A percentile compares a stretch with the other conserved stretches of the same genome.
Conservation (phyloP, 1,140 invertebrate species). For the Tachypleus tridentatus region DNA sequence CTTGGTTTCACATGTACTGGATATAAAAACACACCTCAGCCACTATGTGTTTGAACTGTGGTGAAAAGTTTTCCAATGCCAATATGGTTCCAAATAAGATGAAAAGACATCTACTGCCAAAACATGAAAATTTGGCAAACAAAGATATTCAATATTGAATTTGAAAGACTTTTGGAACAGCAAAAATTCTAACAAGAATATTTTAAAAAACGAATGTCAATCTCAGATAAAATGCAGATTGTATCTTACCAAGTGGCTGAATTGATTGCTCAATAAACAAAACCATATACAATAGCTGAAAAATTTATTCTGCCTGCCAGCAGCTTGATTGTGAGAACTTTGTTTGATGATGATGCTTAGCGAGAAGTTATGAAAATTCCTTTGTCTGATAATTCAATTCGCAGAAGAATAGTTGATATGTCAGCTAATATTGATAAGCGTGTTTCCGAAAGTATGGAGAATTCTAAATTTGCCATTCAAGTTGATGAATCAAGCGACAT, state of each 20-base stretch:
- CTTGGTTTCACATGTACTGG: no score
- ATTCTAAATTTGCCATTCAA: slow-evolving; percentile 17
- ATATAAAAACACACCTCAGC: slow-evolving; percentile 26
- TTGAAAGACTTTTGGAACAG: not conserved
- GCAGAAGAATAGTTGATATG: slow-evolving; percentile 12
- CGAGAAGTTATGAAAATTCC: slow-evolving; percentile 6
- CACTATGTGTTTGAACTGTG: slow-evolving; percentile 21
- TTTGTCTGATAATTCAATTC: slow-evolving; percentile 10
- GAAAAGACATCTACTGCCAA: not conserved
- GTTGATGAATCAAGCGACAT: slow-evolving; percentile 17
- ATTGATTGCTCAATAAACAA: slow-evolving; percentile 13
- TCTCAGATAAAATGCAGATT: slow-evolving; percentile 1
- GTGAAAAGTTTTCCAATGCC: slow-evolving; percentile 3
- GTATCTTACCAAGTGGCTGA: slow-evolving; percentile 8
- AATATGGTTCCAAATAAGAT: slow-evolving; percentile 6
- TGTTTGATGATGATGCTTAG: slow-evolving; percentile 8
- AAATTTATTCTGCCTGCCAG: slow-evolving; percentile 8
- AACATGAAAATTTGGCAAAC: not conserved
- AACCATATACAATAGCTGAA: slow-evolving; percentile 10
- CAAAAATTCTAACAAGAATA: not conserved
- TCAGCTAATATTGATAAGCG: slow-evolving; percentile 10
- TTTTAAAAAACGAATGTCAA: slow-evolving; percentile 2
- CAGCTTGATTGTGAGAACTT: slow-evolving; percentile 8
- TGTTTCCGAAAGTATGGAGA: slow-evolving; percentile 5
- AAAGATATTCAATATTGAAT: not conserved